Conservation (phyloP, 2,888 invertebrate genomes). For the Lithodes maja region DNA sequence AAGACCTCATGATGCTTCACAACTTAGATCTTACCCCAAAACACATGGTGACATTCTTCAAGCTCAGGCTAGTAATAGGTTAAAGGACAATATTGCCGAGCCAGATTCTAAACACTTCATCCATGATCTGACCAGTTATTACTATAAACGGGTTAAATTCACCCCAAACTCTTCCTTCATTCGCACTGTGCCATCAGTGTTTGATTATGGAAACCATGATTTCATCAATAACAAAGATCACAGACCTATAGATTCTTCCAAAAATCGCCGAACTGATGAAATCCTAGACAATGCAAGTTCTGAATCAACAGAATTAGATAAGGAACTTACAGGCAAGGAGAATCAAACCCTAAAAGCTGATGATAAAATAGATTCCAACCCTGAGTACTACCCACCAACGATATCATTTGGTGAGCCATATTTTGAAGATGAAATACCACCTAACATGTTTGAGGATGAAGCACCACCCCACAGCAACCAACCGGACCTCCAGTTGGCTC, state of each 20-base stretch:
- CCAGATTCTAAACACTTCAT: not conserved
- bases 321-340: not conserved
- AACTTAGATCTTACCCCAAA: not conserved
- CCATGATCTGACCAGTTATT: conserved; percentile 9
- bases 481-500: not conserved
- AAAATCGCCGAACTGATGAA: not conserved
- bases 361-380: not conserved
- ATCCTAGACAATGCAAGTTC: not conserved
- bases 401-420: not conserved
- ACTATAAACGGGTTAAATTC: not conserved
- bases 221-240: not conserved
- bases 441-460: not conserved
- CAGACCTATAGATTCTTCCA: no score
- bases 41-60: not conserved
- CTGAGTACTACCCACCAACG: not conserved
- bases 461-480: not conserved
- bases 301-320: not conserved
- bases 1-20: not conserved
- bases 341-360: not conserved
- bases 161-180: not conserved
- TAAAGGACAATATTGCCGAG: not conserved
- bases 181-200: conserved; percentile 4
- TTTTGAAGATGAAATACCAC: conserved; percentile 6
- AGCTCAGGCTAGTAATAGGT: not conserved
- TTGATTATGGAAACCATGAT: not conserved